A percentile compares a stretch with the other conserved stretches of the same genome.
Conservation (phyloP, 2,797 vertebrate genomes). For the Sebastes melanostomus region DNA sequence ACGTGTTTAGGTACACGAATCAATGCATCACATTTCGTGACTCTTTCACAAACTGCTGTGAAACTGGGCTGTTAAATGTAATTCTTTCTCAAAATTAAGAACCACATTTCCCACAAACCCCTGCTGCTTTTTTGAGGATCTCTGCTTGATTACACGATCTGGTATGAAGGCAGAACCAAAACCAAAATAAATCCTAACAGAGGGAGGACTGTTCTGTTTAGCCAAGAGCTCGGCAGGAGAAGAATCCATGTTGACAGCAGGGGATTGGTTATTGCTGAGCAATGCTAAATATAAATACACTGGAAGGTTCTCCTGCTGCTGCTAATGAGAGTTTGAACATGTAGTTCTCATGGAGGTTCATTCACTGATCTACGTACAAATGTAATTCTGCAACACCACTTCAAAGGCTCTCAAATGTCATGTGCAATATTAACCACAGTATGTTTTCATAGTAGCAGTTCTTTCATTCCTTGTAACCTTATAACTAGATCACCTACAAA, state of each 20-base stretch:
- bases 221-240: constrained; percentile 48
- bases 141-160: background rate
- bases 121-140: background rate
- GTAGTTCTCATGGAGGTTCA: background rate
- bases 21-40: no score
- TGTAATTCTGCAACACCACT: background rate
- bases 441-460: background rate
- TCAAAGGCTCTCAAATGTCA: background rate
- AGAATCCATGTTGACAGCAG: constrained; percentile 52
- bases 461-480: background rate
- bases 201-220: constrained; percentile 28
- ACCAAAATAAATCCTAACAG: constrained; percentile 33
- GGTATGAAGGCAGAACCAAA: constrained; percentile 12
- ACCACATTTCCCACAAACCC: background rate
- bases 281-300: constrained; percentile 49
- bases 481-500: background rate
- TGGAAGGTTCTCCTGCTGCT: background rate
- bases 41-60: no score
- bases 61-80: no score
- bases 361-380: background rate
- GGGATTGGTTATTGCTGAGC: constrained; percentile 57
- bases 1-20: no score
- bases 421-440: background rate
- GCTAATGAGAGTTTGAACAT: constrained; percentile 19
- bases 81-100: no score